Conservation (phyloP, 2,888 invertebrate species). For the Anorthoa munda region DNA sequence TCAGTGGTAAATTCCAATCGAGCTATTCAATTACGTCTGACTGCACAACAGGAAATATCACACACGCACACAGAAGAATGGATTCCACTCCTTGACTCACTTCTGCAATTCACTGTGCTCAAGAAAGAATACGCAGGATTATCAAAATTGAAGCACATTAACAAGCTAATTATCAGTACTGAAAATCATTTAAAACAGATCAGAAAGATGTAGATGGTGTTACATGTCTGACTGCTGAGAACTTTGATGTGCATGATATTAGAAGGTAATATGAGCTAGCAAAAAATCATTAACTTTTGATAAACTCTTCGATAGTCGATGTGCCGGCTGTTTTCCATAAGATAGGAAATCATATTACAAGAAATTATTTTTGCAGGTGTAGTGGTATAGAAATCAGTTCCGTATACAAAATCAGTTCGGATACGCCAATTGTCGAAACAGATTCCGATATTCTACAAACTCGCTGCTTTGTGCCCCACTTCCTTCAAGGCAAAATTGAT, state of each 20-base stretch:
- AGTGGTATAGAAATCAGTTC: constrained; percentile 43
- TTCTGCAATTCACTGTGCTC: constrained; percentile 63
- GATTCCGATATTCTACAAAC: constrained; percentile 44
- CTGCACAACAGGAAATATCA: constrained; percentile 92
- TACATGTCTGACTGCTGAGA: constrained; percentile 32
- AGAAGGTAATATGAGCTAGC: constrained; percentile 21
- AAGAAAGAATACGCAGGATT: constrained; percentile 49
- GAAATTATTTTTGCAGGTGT: constrained; percentile 21
- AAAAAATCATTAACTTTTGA: too few species aligned
- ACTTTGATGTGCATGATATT: constrained; percentile 16
- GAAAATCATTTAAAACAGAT: neutral
- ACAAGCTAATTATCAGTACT: constrained; percentile 15
- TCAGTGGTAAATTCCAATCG: constrained; percentile 47
- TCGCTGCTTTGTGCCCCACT: constrained; percentile 41
- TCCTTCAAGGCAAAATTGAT: constrained; percentile 36
- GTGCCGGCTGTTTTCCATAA: neutral
- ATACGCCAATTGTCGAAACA: constrained; percentile 19
- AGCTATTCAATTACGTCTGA: constrained; percentile 56
- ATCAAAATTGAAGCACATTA: constrained; percentile 35
- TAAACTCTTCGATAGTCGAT: too few species aligned
- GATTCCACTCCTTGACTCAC: constrained; percentile 56
- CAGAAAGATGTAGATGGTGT: constrained; percentile 22
- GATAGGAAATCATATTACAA: too few species aligned
- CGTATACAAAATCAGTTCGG: too few species aligned
- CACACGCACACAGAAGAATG: constrained; percentile 55